Percentiles rank a stretch among this genome's conserved stretches.
Evolutionary conservation across 2,113 vertebrate species (phyloP).

Genomic region (Dromas ardeola): DNA sequence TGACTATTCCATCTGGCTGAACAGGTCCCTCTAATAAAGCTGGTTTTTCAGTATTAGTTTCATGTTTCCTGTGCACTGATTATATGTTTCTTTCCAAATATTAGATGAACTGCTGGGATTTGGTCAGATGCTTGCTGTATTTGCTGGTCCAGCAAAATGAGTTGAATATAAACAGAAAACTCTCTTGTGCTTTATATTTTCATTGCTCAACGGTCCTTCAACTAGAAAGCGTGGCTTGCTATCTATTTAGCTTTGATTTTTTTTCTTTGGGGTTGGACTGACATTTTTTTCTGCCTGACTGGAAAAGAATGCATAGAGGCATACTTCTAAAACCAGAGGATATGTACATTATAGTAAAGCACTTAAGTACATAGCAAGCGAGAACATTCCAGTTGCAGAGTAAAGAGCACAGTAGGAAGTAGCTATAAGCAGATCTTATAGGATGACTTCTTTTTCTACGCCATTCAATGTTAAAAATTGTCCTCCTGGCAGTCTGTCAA

Average conservation of each 20-base stretch:
- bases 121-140: background rate
- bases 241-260: slow-evolving; percentile 18
- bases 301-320: background rate
- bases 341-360: background rate
- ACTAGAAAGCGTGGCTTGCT: background rate
- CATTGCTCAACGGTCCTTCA: background rate
- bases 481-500: background rate
- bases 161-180: background rate
- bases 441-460: background rate
- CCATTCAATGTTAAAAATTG: background rate
- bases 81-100: slow-evolving; percentile 37
- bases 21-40: background rate
- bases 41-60: background rate
- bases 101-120: background rate
- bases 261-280: background rate
- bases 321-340: background rate
- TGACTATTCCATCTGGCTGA: background rate
- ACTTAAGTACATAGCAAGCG: background rate
- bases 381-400: background rate
- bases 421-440: background rate
- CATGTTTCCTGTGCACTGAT: slow-evolving; percentile 9
- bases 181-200: background rate
- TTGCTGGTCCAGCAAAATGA: background rate
- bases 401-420: slow-evolving; percentile 1
- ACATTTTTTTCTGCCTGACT: slow-evolving; percentile 25